Evolutionary conservation across 2,797 vertebrate species (phyloP).

Genomic region (Clarias pachynema): DNA sequence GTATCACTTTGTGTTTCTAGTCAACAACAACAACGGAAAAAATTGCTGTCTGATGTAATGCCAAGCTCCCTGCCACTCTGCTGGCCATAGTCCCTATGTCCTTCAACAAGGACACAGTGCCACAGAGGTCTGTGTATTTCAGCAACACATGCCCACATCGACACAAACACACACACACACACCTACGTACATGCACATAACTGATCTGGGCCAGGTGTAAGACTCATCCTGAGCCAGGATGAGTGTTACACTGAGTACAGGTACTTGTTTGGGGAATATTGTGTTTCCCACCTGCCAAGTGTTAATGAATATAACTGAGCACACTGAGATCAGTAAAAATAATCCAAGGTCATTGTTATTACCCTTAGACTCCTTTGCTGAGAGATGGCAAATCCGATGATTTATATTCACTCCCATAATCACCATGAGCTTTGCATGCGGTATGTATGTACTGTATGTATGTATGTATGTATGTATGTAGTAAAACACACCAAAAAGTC

Average conservation of each 20-base stretch:
- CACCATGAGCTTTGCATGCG: neutral
- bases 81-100: conserved; percentile 26
- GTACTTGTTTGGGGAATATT: conserved; percentile 4
- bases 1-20: conserved; percentile 1
- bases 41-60: neutral
- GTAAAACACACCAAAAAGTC: neutral
- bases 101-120: conserved; percentile 50
- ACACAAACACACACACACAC: neutral
- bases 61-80: conserved; percentile 19
- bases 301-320: conserved; percentile 47
- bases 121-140: conserved; percentile 19
- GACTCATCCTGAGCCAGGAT: neutral
- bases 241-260: neutral
- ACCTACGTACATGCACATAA: neutral
- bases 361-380: neutral
- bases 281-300: conserved; percentile 50
- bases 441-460: too few species aligned
- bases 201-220: conserved; percentile 1
- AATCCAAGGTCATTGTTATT: conserved; percentile 24
- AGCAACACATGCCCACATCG: conserved; percentile 29
- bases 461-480: too few species aligned
- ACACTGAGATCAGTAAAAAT: conserved; percentile 32
- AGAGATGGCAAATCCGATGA: neutral
- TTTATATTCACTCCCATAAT: neutral
- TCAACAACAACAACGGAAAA: neutral